Base-by-base conservation (phyloP, 2,888 invertebrate genomes). In the Mayetiola destructor region DNA sequence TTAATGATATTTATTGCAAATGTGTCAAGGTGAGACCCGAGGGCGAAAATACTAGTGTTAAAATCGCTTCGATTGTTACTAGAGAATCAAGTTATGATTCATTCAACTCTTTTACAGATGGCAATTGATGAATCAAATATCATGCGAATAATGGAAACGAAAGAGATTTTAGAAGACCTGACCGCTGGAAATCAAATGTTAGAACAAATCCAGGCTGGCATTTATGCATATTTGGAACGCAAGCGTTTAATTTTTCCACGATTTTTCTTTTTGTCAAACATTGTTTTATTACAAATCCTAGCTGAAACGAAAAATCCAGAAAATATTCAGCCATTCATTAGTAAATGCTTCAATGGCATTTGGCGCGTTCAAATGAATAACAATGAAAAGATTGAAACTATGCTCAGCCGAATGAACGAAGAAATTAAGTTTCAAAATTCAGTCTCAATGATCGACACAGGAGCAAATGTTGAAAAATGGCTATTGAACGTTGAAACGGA, bases 181-280 rank as follows among this genome's bases (percentile, higher is more conserved):
- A 74, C 75, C 68, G 78, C 81, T 55, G 65, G 75, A 63, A 62
- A 73, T 67, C 62, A 71, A 29, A 71, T 78, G 55, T 66, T 84
- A 42, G 82, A 84, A 60, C 75, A 76, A 60, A 79, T 84, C 55
- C 77, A 77, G 59, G 76, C 76, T 60, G 81, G 81, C 1, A 76
- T 84, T 0, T 78, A 78, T 63, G 73, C 75, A 54, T 85, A 84
- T 66, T 70, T 86, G 59, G 80, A 84, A 64, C 77, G 78, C 66
- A 81, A 83, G 63, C 72, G 82, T 59, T 67, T 80, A 12, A 78
- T 74, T 64, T 85, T 85, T 66, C 79, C 84, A 14, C 79, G 86
- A 62, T 82, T 88, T 65, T 86, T 85, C 71, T 87, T 87, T 64
- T 68, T 87, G 57, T 84, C 85, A 1, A 84, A 87, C 66, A 80